Evolutionary conservation across 2,888 invertebrate genomes (phyloP).

Genomic region (Horisme vitalbata): DNA sequence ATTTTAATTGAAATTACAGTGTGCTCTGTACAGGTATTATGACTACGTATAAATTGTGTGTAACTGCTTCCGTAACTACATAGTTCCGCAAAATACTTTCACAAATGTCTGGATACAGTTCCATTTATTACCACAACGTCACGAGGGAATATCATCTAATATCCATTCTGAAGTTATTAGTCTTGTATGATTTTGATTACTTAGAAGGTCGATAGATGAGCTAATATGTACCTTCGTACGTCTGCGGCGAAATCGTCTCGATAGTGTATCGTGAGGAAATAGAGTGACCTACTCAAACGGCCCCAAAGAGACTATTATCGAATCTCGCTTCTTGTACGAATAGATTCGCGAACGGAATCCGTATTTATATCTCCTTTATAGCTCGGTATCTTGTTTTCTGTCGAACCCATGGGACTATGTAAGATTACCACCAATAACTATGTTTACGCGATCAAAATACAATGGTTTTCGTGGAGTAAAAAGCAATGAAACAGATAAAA

Average conservation of each 20-base stretch:
- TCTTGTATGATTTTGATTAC: constrained; percentile 57
- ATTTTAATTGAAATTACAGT: constrained; percentile 50
- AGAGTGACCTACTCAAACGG: constrained; percentile 60
- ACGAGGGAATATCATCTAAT: constrained; percentile 42
- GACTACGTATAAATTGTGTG: constrained; percentile 29
- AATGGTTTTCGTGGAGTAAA: constrained; percentile 27
- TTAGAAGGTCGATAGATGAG: constrained; percentile 47
- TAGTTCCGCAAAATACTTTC: constrained; percentile 21
- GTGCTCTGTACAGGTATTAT: constrained; percentile 40
- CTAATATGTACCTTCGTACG: constrained; percentile 39
- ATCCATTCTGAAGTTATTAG: constrained; percentile 54
- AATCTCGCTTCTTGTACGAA: constrained; percentile 53
- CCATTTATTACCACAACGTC: constrained; percentile 37
- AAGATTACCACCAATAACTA: constrained; percentile 36
- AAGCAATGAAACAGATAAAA: constrained; percentile 34
- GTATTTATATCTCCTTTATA: constrained; percentile 48
- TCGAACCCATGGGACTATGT: constrained; percentile 29
- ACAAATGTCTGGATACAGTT: constrained; percentile 20
- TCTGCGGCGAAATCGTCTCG: constrained; percentile 48
- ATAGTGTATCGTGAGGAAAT: constrained; percentile 53
- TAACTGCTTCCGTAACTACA: constrained; percentile 18
- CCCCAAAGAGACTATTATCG: constrained; percentile 62
- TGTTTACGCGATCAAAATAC: constrained; percentile 34
- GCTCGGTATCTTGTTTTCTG: constrained; percentile 39
- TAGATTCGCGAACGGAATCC: constrained; percentile 45